A percentile compares a stretch with the other conserved stretches of the same genome.
These are phyloP conservation scores for Neopipo cinnamomea DNA, from an alignment of 2,113 vertebrate species.

Conservation along the genomic window DNA sequence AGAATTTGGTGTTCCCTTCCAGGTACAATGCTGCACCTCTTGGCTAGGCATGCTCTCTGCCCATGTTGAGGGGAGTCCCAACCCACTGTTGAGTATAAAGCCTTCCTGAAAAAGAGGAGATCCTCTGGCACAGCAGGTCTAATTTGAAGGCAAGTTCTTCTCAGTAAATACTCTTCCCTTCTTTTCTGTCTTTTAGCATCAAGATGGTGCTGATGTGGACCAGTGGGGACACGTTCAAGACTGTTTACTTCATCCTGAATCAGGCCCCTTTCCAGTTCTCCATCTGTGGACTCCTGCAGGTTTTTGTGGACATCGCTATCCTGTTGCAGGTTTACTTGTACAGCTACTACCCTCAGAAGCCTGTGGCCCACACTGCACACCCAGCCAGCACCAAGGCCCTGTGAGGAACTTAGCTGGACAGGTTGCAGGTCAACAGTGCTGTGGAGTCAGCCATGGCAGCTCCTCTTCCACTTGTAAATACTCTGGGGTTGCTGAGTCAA, in stretches of 20 bases:
- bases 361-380: conserved; percentile 79
- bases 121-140: background rate
- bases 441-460: background rate
- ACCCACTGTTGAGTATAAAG: background rate
- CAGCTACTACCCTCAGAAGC: conserved; percentile 86
- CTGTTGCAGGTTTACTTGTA: conserved; percentile 92
- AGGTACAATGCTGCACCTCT: background rate
- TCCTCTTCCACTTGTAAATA: background rate
- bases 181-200: conserved; percentile 74
- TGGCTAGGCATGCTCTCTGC: fast-evolving
- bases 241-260: conserved; percentile 91
- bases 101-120: background rate
- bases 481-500: background rate
- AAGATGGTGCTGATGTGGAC: conserved; percentile 99
- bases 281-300: conserved; percentile 91
- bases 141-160: background rate
- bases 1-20: background rate
- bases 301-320: conserved; percentile 90
- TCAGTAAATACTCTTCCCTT: background rate
- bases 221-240: conserved; percentile 96
- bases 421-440: background rate
- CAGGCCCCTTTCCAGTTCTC: conserved; percentile 95
- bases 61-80: background rate
- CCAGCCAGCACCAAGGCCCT: conserved; percentile 91
- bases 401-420: conserved; percentile 56